Percentiles rank a stretch among this genome's conserved stretches.
phyloP scores from a whole-genome alignment of 2,888 invertebrate species.

The Gymnocheta viridis region DNA sequence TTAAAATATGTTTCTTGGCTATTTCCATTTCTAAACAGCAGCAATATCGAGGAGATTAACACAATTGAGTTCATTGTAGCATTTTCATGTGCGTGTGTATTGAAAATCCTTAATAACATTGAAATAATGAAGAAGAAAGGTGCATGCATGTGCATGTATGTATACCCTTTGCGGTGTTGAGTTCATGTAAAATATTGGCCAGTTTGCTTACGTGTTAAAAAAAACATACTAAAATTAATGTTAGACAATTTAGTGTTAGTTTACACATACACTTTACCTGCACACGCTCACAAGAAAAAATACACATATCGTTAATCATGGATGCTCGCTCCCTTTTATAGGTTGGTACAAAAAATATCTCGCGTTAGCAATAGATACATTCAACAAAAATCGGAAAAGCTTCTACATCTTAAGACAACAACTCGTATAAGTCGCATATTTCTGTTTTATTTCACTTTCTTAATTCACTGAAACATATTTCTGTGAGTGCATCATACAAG shows the following conservation, averaged over 20 bases:
- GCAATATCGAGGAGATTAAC: background rate
- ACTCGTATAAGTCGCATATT: background rate
- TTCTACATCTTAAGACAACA: background rate
- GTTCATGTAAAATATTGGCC: slow-evolving; percentile 16
- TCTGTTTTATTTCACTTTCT: background rate
- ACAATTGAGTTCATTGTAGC: background rate
- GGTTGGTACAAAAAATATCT: too few relatives aligned
- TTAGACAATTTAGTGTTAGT: slow-evolving; percentile 9
- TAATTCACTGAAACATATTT: background rate
- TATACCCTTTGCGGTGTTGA: background rate
- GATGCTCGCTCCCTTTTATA: too few relatives aligned
- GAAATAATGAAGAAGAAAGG: background rate
- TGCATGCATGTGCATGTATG: background rate
- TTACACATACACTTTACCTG: background rate
- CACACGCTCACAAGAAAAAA: background rate
- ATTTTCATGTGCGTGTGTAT: background rate
- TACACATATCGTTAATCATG: background rate
- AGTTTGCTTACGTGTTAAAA: slow-evolving; percentile 25
- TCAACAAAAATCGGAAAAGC: too few relatives aligned
- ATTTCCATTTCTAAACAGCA: background rate
- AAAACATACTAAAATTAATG: slow-evolving; percentile 33
- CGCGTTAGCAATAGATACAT: too few relatives aligned
- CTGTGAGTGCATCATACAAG: background rate
- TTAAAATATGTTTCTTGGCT: slow-evolving; percentile 4
- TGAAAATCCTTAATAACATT: slow-evolving; percentile 1